Base-by-base conservation (phyloP, 2,888 invertebrate genomes). In the Pollenia griseotomentosa region DNA sequence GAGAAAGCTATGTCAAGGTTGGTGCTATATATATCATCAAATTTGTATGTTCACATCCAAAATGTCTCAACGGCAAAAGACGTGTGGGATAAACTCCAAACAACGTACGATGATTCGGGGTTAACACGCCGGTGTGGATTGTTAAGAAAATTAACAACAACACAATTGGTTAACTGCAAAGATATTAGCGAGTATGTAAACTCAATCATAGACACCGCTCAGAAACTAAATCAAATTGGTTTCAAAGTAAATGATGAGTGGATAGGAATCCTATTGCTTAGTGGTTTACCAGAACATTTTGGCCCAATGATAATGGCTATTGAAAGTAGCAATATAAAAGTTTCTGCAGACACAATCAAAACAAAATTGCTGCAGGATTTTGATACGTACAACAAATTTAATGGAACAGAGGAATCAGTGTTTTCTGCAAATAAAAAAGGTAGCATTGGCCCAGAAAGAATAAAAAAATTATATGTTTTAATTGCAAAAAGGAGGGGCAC, bases 171-270 rank as follows among this genome's bases (percentile, higher is more conserved):
- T 33, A 68, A 75, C 16, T 80, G 83, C 48, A 6, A 66, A 10
- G 42, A 65, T 14, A 81, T 85, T 14, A 40, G 63, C 11, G 71
- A 82, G 12, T 78, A 86, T 51, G 78, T 82, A 11, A 73, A 82
- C 33, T 75, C 65, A 9, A 73, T 63, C 42, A 65, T 80, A 23
- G 68, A 83, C 70, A 83, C 86, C 11, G 73, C 82, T 2, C 78
- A 73, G 12, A 83, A 83, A n/a, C 42, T 86, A 16, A 86, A 83
- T 10, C 79, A 86, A 40, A 86, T 86, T 55, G 75, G 81, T 4
- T 63, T 83, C 80, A 66, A 66, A 6, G 83, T 83, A 16, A 59
- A 57, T n/a, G 80, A 81, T 66, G 83, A 87, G 42, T 87, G 55
- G 55, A 19, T 55, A 7, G 55, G 55, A 23, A 59, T 6, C 14